These are phyloP conservation scores for Acrossocheilus fasciatus DNA, from an alignment of 2,797 vertebrate genomes.

Conservation along the genomic window DNA sequence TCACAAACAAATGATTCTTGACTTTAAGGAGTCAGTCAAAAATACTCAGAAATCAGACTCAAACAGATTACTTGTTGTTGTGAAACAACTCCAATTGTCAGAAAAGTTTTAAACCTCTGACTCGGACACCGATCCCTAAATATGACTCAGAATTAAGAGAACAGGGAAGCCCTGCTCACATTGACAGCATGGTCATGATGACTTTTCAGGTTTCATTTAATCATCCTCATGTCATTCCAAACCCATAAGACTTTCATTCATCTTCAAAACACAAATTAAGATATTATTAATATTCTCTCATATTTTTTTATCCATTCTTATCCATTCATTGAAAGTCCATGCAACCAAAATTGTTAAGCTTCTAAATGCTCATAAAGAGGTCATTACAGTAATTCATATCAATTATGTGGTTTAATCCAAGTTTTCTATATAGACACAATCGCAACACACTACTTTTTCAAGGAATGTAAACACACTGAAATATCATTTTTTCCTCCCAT, in stretches of 20 bases:
- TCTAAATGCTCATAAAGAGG: neutral
- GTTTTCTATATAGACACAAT: neutral
- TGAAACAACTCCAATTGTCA: neutral
- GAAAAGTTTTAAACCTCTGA: neutral
- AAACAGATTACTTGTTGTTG: neutral
- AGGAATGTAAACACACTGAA: neutral
- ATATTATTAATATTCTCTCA: neutral
- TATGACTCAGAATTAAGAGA: neutral
- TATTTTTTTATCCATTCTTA: neutral
- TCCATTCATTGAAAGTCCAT: neutral
- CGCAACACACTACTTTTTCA: no score
- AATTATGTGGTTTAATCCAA: neutral
- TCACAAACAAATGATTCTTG: neutral
- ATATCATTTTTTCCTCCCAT: neutral
- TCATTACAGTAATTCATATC: neutral
- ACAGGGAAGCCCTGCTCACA: neutral
- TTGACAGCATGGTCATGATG: neutral
- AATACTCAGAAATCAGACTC: neutral
- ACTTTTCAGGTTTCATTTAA: neutral
- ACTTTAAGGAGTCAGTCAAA: neutral
- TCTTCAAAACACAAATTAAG: neutral
- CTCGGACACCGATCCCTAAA: neutral
- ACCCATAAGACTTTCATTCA: neutral
- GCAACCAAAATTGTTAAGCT: neutral
- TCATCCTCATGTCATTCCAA: neutral